phyloP scores from a whole-genome alignment of 1,140 invertebrate genomes.

The Leucophenga varia region DNA sequence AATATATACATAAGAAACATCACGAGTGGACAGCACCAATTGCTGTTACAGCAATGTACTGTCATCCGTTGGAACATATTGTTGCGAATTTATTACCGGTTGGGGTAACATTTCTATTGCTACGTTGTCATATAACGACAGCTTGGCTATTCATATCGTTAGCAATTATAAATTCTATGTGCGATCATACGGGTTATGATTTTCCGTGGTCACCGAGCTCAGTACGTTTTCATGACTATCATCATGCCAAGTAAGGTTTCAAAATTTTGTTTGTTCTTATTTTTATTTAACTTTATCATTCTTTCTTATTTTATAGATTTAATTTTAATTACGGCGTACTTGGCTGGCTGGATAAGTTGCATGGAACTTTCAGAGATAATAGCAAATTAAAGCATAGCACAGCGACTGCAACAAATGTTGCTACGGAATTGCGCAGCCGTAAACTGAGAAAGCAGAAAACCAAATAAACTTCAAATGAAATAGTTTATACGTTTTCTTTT shows the following conservation, averaged over 20 bases:
- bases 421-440: no score
- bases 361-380: no score
- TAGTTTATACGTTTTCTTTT: no score
- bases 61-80: constrained; percentile 83
- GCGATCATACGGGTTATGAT: constrained; percentile 85
- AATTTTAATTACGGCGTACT: constrained; percentile 84
- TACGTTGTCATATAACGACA: constrained; percentile 77
- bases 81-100: constrained; percentile 80
- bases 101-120: constrained; percentile 72
- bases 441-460: no score
- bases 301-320: constrained; percentile 61
- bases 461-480: no score
- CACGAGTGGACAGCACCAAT: constrained; percentile 83
- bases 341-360: constrained; percentile 78
- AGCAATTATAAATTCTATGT: constrained; percentile 76
- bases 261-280: background rate
- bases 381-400: no score
- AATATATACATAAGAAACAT: constrained; percentile 81
- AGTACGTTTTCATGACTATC: constrained; percentile 86
- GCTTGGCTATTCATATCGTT: constrained; percentile 78
- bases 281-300: constrained; percentile 1
- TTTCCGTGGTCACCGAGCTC: constrained; percentile 78
- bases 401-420: no score
- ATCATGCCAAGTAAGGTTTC: constrained; percentile 75
- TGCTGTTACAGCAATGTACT: constrained; percentile 79